Evolutionary conservation across 2,797 vertebrate species (phyloP), one percentile per base, ranked within the genome.

Genomic region (Cynodonichthys magdalenae): DNA sequence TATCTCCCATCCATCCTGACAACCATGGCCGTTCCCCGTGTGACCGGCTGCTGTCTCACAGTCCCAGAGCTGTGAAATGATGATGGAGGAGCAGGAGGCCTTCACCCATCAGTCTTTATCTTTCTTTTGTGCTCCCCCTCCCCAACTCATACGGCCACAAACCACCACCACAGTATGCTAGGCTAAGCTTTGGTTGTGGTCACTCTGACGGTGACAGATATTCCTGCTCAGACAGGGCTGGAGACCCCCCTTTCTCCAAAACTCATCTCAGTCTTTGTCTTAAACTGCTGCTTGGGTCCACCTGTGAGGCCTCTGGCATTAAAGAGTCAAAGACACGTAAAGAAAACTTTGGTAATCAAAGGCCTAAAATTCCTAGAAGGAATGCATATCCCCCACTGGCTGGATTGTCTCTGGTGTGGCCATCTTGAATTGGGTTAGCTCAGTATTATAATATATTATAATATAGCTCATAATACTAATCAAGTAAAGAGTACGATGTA

Each of bases 91-190:
- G 89, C 77, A 66, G 29, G 59, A 78, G 83, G 75, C 71, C 75
- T 75, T 77, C 63, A 75, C 79, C 86, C 91, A 93, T 93, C 89
- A 89, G 89, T 93, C 93, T 93, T 91, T 87, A 90, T 92, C 85
- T 53, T 69, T 82, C 70, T 62, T 59, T 69, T 71, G 71, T 77
- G 60, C 69, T 66, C 55, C 48, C 74, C 67, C 75, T 65, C 75
- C 53, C 59, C 17, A 34, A 29, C 75, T 29, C 59, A 71, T 67
- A 31, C 68, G 56, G 9, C 67, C 68, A n/a, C 71, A 63, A 39
- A 7, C 69, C 71, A 11, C 75, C 48, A 5, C 66, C 83, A 76
- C 71, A 60, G 10, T 55, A 63, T 75, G 81, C 71, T 74, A 83
- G 72, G 68, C 51, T 58, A 66, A 79, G 77, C 74, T 66, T 73